Evolutionary conservation across 2,888 invertebrate genomes (phyloP), one percentile per base, ranked within the genome.

Genomic region (Lasioglossum figueresi): DNA sequence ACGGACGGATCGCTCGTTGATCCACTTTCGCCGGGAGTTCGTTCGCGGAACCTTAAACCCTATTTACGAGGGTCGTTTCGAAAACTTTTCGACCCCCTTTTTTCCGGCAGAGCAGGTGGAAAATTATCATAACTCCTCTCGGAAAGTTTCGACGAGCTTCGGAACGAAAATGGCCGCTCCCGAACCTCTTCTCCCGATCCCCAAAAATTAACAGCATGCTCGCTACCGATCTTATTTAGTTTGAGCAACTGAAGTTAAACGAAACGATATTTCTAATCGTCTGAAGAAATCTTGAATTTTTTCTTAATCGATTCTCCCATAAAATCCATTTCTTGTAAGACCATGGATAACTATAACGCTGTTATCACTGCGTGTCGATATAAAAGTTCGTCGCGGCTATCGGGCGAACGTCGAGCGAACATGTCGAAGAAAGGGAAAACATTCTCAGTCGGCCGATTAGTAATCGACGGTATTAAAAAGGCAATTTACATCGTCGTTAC

Each of bases 11-110:
- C 70, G 43, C 19, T 52, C 4, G 72, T 66, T 66, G 52, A 81
- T 81, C 81, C 45, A 72, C 40, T 81, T 79, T 79, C 40, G 76
- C 40, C 12, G 27, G 45, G 31, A 48, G 48, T 71, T 40, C 31
- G 23, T 34, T 66, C 73, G 68, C 52, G 73, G 73, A 80, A 70
- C 82, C 73, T 80, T 80, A 80, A 80, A 68, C 43, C 68, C 8
- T 63, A 66, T 82, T 82, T 79, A 48, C 52, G 27, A 68, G 79
- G 73, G 23, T 56, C 52, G 73, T n/a, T 82, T 34, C 31, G 31
- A n/a, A 45, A 34, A 68, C 5, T 66, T 74, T 43, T 2, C 40
- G 43, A 2, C 19, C 43, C 72, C 16, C 27, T n/a, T 23, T 43
- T 79, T 43, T 68, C 73, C 56, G 16, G 31, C 27, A 45, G 43